Evolutionary conservation across 2,797 vertebrate genomes (phyloP), one percentile per base, ranked within the genome.

Genomic region (Danio jaintianensis): DNA sequence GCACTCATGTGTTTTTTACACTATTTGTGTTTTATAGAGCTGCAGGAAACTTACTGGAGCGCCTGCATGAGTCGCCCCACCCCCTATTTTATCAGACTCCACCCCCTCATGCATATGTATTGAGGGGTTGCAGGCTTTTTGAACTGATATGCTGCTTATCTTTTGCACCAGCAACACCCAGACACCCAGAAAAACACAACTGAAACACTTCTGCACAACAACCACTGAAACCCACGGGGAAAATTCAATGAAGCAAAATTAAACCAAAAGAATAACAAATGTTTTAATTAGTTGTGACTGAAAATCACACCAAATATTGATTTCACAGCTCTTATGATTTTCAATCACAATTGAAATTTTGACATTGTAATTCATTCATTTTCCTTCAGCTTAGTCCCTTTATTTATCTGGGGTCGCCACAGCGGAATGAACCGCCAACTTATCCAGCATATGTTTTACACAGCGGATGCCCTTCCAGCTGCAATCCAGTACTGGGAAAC

Each of bases 41-140:
- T 42, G 15, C 2, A 13, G 36, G 11, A 70, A 11, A 18, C 53
- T 12, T 9, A 22, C 4, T 22, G 6, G 16, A 42, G 38, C 6
- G 12, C 3, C 43, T 48, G 8, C 38, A 11, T 40, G 22, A 53
- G 45, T 36, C 66, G 15, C 20, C 4, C 15, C 56, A 18, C 40
- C 40, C 69, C 9, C 0, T 29, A 4, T 2, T 9, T 0, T 13
- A 18, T 52, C 2, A 22, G 47, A 42, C 47, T 6, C 62, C 62
- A 18, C 74, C 58, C 75, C 11, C 40, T 70, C 36, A 52, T 78
- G 12, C 43, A 78, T 70, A 78, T 53, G n/a, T 6, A 61, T 20
- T 42, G 7, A 38, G 43, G 15, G 7, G 0, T 40, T 67, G 53
- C 8, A 7, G 4, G 7, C 3, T 16, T 38, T 11, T 4, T 29